Conservation (phyloP, 1,140 invertebrate species). For the Stegodyphus dumicola region DNA sequence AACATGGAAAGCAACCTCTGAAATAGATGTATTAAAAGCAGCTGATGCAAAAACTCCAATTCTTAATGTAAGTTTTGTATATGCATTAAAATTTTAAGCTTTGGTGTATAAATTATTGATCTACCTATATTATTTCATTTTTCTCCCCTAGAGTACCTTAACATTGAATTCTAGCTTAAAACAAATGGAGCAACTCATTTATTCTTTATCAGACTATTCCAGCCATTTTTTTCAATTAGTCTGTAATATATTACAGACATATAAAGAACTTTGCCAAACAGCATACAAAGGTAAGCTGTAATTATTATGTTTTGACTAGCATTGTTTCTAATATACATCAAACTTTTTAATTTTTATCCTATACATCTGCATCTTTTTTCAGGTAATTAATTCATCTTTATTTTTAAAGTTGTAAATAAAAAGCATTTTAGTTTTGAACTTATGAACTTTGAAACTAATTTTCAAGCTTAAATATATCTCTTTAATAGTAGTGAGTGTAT, state of each 20-base stretch:
- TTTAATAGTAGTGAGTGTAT: no score
- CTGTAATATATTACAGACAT: conserved; percentile 77
- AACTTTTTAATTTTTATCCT: background rate
- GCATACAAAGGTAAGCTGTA: conserved; percentile 75
- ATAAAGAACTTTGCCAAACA: conserved; percentile 80
- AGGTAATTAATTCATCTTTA: background rate
- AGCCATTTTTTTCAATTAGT: conserved; percentile 79
- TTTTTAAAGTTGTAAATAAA: no score
- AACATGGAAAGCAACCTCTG: conserved; percentile 78
- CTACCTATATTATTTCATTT: conserved; percentile 64
- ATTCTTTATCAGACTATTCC: conserved; percentile 78
- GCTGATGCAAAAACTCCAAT: conserved; percentile 76
- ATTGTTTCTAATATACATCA: background rate
- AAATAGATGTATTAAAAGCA: conserved; percentile 76
- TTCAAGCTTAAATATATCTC: no score
- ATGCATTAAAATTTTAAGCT: background rate
- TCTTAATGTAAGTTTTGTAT: conserved; percentile 73
- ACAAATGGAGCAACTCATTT: conserved; percentile 78
- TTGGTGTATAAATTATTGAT: background rate
- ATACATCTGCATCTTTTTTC: background rate
- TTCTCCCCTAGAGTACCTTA: conserved; percentile 74
- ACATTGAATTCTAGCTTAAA: conserved; percentile 78
- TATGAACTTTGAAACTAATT: no score
- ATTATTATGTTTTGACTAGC: background rate
- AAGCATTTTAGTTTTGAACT: no score